Base-by-base conservation (phyloP, 2,113 vertebrate genomes). In the Setophaga coronata region DNA sequence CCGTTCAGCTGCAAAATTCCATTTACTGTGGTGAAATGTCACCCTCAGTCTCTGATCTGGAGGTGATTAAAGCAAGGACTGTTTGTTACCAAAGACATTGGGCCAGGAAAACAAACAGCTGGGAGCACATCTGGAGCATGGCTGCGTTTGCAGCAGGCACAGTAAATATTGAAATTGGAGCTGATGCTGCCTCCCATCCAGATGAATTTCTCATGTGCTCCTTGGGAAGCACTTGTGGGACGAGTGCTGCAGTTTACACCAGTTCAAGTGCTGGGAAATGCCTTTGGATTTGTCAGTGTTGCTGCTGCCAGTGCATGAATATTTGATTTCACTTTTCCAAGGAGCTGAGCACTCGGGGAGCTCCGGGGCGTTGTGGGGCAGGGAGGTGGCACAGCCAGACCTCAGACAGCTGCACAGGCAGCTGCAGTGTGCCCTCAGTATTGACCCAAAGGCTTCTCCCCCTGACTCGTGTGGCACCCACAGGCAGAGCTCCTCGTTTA, bases 1-100 rank as follows among this genome's bases (percentile, higher is more conserved):
- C 60, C 84, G 82, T 66, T 45, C 61, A 91, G 83, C 42, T 60
- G 82, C 77, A 51, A 8, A 80, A 92, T 92, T 67, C 82, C 56
- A 43, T 69, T 29, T 76, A 47, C 81, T 78, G 69, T 33, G 88
- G 53, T 90, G 90, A 90, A 95, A 90, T 53, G 31, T 8, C 61
- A 11, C 38, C 62, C n/a, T 72, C 25, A 77, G 58, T 92, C 90
- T 93, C 58, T 65, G 83, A 34, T 66, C 54, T 92, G 85, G 62
- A 51, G 71, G 34, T 26, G 40, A 23, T 62, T 24, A 71, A 53
- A 53, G 40, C 56, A 2, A 8, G 23, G 70, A 62, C 45, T 81
- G 2, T n/a, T 88, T 71, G 64, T 38, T 53, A 4, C 34, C 43
- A 1, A 34, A 47, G 50, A 57, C 16, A 5, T 1, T 13, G 53